Percentiles rank a stretch among this genome's conserved stretches.
Evolutionary conservation across 2,888 invertebrate species (phyloP).

Genomic region (Drosophila dives): DNA sequence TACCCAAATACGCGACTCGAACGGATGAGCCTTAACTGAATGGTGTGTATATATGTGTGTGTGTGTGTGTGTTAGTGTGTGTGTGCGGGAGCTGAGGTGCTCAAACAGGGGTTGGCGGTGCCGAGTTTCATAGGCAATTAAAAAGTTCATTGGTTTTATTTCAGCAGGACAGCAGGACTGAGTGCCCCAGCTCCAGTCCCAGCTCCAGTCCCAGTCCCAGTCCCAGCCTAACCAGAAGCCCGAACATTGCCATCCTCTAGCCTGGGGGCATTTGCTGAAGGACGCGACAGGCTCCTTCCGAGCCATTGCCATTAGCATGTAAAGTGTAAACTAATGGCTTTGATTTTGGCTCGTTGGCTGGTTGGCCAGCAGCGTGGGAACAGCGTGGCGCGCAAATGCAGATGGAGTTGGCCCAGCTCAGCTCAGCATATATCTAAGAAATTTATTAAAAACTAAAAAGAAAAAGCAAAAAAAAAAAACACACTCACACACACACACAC

Average conservation of each 20-base stretch:
- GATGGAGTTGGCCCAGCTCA: constrained; percentile 18
- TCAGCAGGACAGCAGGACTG: constrained; percentile 37
- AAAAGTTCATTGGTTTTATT: constrained; percentile 79
- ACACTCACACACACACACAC: not conserved
- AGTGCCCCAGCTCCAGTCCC: not conserved
- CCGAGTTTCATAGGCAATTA: constrained; percentile 75
- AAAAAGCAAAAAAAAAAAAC: not conserved
- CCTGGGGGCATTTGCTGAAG: constrained; percentile 35
- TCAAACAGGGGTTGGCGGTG: constrained; percentile 29
- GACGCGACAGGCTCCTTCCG: constrained; percentile 39
- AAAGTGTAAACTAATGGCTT: constrained; percentile 83
- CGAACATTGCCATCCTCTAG: constrained; percentile 39
- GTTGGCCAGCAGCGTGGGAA: constrained; percentile 76
- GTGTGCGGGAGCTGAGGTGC: constrained; percentile 11
- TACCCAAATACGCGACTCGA: constrained; percentile 67
- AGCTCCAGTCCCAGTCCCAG: not conserved
- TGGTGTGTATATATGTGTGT: not conserved
- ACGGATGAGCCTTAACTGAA: constrained; percentile 38
- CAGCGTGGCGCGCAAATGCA: constrained; percentile 26
- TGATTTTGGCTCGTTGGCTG: constrained; percentile 55
- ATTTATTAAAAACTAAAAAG: constrained; percentile 63
- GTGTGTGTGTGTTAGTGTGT: constrained; percentile 1
- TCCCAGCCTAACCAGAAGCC: constrained; percentile 52
- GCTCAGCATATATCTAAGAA: constrained; percentile 46
- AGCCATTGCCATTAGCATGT: constrained; percentile 78